Evolutionary conservation across 2,113 vertebrate genomes (phyloP).

Genomic region (Cnemophilus loriae): DNA sequence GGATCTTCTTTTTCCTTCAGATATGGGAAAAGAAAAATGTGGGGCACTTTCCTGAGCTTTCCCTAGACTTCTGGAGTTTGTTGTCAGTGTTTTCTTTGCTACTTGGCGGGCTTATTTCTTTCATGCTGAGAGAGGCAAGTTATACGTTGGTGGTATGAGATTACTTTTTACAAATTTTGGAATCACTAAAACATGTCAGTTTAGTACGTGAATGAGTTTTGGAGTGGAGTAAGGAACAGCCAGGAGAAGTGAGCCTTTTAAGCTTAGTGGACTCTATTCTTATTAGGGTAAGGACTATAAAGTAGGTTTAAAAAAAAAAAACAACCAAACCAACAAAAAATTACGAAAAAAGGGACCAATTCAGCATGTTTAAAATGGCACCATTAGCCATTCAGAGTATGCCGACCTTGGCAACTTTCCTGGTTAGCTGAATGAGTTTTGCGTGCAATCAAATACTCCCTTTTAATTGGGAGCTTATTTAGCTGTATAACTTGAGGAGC

Average conservation of each 20-base stretch:
- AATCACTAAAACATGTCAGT: background rate
- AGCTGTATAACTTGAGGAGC: background rate
- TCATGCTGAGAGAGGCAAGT: background rate
- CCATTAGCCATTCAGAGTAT: background rate
- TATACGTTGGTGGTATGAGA: background rate
- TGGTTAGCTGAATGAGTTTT: background rate
- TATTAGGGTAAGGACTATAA: background rate
- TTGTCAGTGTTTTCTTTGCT: background rate
- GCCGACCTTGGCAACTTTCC: constrained; percentile 26
- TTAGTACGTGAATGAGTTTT: background rate
- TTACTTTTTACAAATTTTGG: background rate
- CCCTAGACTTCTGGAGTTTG: background rate
- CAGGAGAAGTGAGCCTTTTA: background rate
- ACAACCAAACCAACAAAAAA: background rate
- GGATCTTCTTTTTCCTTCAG: background rate
- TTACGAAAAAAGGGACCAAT: background rate
- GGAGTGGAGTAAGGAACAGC: background rate
- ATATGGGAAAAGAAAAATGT: background rate
- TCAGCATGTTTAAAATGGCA: constrained; percentile 29
- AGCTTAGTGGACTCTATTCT: background rate
- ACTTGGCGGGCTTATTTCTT: background rate
- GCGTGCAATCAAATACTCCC: background rate
- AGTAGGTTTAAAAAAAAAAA: background rate
- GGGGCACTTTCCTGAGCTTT: background rate
- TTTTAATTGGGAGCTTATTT: background rate